A percentile compares a stretch with the other conserved stretches of the same genome.
phyloP scores from a whole-genome alignment of 1,140 invertebrate genomes.

The Papilio polyxenes region DNA sequence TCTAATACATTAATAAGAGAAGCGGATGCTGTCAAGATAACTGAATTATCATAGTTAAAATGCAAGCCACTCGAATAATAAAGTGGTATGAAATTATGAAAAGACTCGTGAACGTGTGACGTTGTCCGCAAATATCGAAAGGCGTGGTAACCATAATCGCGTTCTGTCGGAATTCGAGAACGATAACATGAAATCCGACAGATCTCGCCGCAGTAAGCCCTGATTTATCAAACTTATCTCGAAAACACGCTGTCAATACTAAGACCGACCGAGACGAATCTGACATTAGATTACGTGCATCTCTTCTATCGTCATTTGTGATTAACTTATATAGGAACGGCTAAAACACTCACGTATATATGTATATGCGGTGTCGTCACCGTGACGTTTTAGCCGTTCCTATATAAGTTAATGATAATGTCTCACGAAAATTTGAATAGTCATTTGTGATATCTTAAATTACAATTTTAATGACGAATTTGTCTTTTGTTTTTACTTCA shows the following conservation, averaged over 20 bases:
- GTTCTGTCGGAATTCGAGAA: slow-evolving; percentile 36
- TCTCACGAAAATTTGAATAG: too few relatives aligned
- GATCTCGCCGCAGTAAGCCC: slow-evolving; percentile 65
- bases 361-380: too few relatives aligned
- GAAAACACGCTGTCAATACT: slow-evolving; percentile 55
- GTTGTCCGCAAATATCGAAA: slow-evolving; percentile 45
- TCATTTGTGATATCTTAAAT: neutral
- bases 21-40: slow-evolving; percentile 6
- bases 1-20: neutral
- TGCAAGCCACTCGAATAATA: neutral
- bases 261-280: slow-evolving; percentile 50
- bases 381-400: too few relatives aligned
- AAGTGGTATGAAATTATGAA: neutral
- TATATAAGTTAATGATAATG: too few relatives aligned
- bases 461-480: neutral
- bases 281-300: slow-evolving; percentile 52
- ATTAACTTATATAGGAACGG: too few relatives aligned
- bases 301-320: neutral
- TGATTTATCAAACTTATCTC: slow-evolving; percentile 69
- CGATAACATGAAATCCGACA: slow-evolving; percentile 48
- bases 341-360: too few relatives aligned
- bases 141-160: slow-evolving; percentile 55
- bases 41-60: neutral
- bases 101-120: slow-evolving; percentile 41
- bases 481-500: too few relatives aligned